Evolutionary conservation across 2,888 invertebrate genomes (phyloP).

Genomic region (Tryphoninae sp.): DNA sequence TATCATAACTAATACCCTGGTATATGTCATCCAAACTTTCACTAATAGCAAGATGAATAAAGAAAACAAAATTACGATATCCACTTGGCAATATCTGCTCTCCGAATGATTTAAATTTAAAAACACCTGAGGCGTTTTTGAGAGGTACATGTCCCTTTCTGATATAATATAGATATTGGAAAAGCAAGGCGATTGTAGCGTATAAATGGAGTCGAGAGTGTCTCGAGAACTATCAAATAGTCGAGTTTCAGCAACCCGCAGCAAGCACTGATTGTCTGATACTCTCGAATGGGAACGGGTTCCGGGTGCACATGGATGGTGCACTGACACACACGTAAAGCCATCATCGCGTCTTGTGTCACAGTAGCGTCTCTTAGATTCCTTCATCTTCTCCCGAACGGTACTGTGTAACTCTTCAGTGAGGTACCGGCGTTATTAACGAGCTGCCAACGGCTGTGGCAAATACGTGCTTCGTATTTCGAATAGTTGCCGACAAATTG

Average conservation of each 20-base stretch:
- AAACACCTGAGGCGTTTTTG: no score
- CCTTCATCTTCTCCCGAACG: conserved; percentile 21
- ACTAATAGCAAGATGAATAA: no score
- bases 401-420: conserved; percentile 29
- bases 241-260: conserved; percentile 19
- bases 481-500: conserved; percentile 69
- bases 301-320: background rate
- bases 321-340: conserved; percentile 15
- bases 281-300: conserved; percentile 32
- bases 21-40: no score
- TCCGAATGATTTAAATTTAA: no score
- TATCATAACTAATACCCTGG: no score
- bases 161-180: background rate
- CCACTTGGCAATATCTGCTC: no score
- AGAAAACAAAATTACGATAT: no score
- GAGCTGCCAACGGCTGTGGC: conserved; percentile 72
- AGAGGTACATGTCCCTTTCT: background rate
- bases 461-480: conserved; percentile 73
- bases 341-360: conserved; percentile 6
- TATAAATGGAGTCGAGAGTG: conserved; percentile 13
- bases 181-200: conserved; percentile 1
- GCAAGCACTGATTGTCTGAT: conserved; percentile 45
- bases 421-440: conserved; percentile 72
- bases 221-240: conserved; percentile 32
- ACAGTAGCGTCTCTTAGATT: conserved; percentile 30